Evolutionary conservation across 2,888 invertebrate species (phyloP).

Genomic region (Stictocephala bisonia): DNA sequence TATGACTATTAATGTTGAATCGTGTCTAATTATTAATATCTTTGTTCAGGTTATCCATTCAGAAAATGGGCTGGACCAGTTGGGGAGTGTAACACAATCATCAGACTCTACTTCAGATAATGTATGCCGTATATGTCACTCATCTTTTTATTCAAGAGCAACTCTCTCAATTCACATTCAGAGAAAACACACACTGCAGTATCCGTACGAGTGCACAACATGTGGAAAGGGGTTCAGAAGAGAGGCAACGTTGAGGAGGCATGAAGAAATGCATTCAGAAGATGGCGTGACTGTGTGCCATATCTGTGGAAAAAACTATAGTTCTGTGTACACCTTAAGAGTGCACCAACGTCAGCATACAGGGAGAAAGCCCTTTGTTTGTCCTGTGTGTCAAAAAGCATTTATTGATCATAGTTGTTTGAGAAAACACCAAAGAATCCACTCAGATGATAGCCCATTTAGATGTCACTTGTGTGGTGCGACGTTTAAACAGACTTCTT

Average conservation of each 20-base stretch:
- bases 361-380: conserved; percentile 16
- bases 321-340: background rate
- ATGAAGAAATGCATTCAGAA: background rate
- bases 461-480: background rate
- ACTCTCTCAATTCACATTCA: conserved; percentile 19
- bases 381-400: conserved; percentile 1
- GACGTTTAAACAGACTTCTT: conserved; percentile 16
- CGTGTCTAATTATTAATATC: no score
- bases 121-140: conserved; percentile 9
- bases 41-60: no score
- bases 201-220: background rate
- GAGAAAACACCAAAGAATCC: conserved; percentile 26
- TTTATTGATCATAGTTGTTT: conserved; percentile 14
- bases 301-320: conserved; percentile 2
- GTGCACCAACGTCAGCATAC: conserved; percentile 2
- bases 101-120: no score
- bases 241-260: background rate
- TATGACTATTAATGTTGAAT: no score
- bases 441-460: conserved; percentile 20
- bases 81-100: no score
- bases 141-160: background rate
- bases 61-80: no score
- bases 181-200: background rate
- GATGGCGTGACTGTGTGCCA: background rate
- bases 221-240: conserved; percentile 17